Base-by-base conservation (phyloP, 2,888 invertebrate species). In the Elmis aenea region DNA sequence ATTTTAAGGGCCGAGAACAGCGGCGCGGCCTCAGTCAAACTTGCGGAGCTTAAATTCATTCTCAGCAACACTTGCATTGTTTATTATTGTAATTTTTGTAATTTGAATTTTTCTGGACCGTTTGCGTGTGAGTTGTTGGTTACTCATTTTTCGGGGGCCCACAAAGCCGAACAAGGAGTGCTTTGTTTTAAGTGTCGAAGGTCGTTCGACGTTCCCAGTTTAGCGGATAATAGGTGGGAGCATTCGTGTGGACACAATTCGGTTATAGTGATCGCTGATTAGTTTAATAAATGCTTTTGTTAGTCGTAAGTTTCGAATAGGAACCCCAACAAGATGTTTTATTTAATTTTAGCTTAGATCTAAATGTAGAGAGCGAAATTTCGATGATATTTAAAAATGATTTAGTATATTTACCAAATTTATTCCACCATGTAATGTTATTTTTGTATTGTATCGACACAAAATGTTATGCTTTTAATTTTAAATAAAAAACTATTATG, bases 231-330 rank as follows among this genome's bases (percentile, higher is more conserved):
- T 5, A 26, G 46, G 28, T 49, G 49, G 49, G 12, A 9, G 3
- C 49, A 49, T 31, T 26, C 23, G 1, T 49, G 49, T 35, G 26
- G n/a, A n/a, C n/a, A n/a, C n/a, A n/a, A n/a, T n/a, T n/a, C n/a
- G n/a, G n/a, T n/a, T n/a, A n/a, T n/a, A n/a, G n/a, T n/a, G n/a
- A n/a, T n/a, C n/a, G n/a, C n/a, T n/a, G n/a, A n/a, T n/a, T n/a
- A n/a, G n/a, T n/a, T n/a, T n/a, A n/a, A n/a, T n/a, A n/a, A n/a
- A n/a, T n/a, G n/a, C n/a, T n/a, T n/a, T n/a, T n/a, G n/a, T n/a
- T n/a, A n/a, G n/a, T n/a, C n/a, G n/a, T n/a, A n/a, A n/a, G n/a
- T n/a, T n/a, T n/a, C n/a, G n/a, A n/a, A n/a, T n/a, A n/a, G n/a
- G n/a, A n/a, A n/a, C n/a, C n/a, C n/a, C n/a, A n/a, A n/a, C n/a